These are phyloP conservation scores for Ctena decussata DNA, from an alignment of 2,888 invertebrate species.

Conservation along the genomic window DNA sequence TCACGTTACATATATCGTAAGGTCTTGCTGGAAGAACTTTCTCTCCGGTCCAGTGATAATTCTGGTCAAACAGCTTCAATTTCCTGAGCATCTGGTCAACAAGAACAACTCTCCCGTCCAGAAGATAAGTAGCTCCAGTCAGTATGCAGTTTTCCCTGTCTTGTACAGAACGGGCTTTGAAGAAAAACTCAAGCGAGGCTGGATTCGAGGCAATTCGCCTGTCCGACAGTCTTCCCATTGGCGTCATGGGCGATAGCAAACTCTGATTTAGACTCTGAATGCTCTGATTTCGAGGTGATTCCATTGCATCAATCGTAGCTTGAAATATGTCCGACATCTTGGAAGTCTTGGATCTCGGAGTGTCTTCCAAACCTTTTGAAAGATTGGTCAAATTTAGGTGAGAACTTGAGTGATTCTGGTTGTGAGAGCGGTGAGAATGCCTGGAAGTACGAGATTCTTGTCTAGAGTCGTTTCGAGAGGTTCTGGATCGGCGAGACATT, in stretches of 20 bases:
- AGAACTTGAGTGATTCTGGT: constrained; percentile 1
- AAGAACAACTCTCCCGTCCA: constrained; percentile 59
- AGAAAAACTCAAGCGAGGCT: constrained; percentile 67
- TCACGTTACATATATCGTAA: constrained; percentile 63
- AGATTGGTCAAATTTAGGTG: constrained; percentile 26
- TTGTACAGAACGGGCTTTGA: constrained; percentile 63
- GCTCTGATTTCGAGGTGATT: constrained; percentile 1
- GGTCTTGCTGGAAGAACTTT: constrained; percentile 68
- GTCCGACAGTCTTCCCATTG: constrained; percentile 57
- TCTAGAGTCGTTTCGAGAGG: background rate
- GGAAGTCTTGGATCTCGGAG: constrained; percentile 51
- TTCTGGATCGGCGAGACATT: constrained; percentile 52
- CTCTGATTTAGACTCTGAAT: constrained; percentile 1
- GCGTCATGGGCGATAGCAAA: constrained; percentile 60
- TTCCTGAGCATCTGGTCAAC: constrained; percentile 69
- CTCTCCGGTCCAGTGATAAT: constrained; percentile 69
- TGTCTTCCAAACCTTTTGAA: constrained; percentile 26
- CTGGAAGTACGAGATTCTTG: constrained; percentile 42
- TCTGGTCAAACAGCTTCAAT: constrained; percentile 69
- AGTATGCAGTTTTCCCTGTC: constrained; percentile 69
- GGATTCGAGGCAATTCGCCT: constrained; percentile 47
- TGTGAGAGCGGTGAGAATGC: constrained; percentile 26
- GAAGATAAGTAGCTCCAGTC: constrained; percentile 65
- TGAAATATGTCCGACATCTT: constrained; percentile 57
- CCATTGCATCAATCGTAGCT: constrained; percentile 27